These are phyloP conservation scores for Malurus cyaneus DNA, from an alignment of 2,113 vertebrate genomes.

Conservation along the genomic window DNA sequence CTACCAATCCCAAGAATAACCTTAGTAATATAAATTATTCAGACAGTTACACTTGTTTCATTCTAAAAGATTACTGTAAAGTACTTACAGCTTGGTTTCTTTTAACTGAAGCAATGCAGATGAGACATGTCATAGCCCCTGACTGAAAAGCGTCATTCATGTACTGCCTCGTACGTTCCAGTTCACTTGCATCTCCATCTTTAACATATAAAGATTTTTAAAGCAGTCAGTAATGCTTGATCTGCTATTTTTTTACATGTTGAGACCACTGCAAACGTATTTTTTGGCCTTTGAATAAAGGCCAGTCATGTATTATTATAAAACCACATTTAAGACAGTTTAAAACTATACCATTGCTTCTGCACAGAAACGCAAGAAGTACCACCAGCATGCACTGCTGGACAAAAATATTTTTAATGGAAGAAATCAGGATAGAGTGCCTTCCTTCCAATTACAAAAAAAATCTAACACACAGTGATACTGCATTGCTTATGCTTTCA, in stretches of 20 bases:
- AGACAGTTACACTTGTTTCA: not conserved
- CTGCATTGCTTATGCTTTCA: not conserved
- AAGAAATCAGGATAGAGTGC: not conserved
- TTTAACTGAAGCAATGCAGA: conserved; percentile 95
- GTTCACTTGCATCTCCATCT: conserved; percentile 85
- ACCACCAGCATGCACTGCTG: not conserved
- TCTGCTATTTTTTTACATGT: not conserved
- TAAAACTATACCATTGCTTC: not conserved
- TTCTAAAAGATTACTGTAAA: not conserved
- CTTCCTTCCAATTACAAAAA: not conserved
- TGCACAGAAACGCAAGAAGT: not conserved
- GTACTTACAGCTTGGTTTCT: conserved; percentile 90
- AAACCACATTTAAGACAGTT: not conserved
- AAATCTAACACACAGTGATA: not conserved
- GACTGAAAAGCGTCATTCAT: conserved; percentile 93
- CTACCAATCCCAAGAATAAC: not conserved
- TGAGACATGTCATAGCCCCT: conserved; percentile 91
- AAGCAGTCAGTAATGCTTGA: not conserved
- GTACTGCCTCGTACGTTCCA: conserved; percentile 89
- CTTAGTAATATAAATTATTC: not conserved
- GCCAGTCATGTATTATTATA: not conserved
- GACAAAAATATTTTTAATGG: not conserved
- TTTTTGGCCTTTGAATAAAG: not conserved
- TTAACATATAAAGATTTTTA: conserved; percentile 50
- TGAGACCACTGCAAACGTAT: not conserved